Percentiles rank a stretch among this genome's conserved stretches.
Conservation (phyloP, 2,888 invertebrate species). For the Hirtodrosophila duncani region DNA sequence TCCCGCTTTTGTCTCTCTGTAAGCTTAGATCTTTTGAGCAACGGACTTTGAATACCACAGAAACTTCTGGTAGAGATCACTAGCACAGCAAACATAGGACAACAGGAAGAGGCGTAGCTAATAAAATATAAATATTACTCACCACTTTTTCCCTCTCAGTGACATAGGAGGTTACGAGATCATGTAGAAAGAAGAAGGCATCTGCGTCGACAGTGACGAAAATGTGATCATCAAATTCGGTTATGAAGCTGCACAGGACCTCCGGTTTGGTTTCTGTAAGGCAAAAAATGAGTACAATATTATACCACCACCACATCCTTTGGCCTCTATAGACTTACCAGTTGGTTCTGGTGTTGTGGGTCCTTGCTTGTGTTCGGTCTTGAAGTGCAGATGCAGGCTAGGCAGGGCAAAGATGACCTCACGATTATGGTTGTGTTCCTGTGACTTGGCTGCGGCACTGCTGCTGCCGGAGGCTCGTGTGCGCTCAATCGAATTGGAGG, state of each 20-base stretch:
- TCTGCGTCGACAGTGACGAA: slow-evolving; percentile 99
- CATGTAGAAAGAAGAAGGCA: slow-evolving; percentile 98
- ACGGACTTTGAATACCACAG: too few species aligned
- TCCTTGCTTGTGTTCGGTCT: slow-evolving; percentile 93
- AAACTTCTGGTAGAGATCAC: too few species aligned
- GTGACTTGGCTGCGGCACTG: slow-evolving; percentile 81
- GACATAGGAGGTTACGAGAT: slow-evolving; percentile 96
- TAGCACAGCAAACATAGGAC: too few species aligned
- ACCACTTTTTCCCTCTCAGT: slow-evolving; percentile 94
- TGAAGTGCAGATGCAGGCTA: slow-evolving; percentile 92
- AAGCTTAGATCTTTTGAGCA: too few species aligned
- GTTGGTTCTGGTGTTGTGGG: slow-evolving; percentile 84
- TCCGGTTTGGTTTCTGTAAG: slow-evolving; percentile 87
- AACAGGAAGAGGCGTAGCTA: too few species aligned
- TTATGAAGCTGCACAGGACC: slow-evolving; percentile 97
- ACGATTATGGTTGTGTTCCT: slow-evolving; percentile 89
- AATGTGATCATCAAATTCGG: slow-evolving; percentile 99
- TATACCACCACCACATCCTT: too few species aligned
- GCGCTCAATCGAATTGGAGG: slow-evolving; percentile 81
- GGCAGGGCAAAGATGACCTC: slow-evolving; percentile 98
- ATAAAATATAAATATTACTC: too few species aligned
- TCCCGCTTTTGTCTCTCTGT: too few species aligned
- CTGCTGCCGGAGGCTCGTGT: slow-evolving; percentile 79
- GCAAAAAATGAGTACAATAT: neutral
- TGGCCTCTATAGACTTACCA: slow-evolving; percentile 79